These are phyloP conservation scores for Taphrorychus bicolor DNA, from an alignment of 2,888 invertebrate genomes.

Conservation along the genomic window DNA sequence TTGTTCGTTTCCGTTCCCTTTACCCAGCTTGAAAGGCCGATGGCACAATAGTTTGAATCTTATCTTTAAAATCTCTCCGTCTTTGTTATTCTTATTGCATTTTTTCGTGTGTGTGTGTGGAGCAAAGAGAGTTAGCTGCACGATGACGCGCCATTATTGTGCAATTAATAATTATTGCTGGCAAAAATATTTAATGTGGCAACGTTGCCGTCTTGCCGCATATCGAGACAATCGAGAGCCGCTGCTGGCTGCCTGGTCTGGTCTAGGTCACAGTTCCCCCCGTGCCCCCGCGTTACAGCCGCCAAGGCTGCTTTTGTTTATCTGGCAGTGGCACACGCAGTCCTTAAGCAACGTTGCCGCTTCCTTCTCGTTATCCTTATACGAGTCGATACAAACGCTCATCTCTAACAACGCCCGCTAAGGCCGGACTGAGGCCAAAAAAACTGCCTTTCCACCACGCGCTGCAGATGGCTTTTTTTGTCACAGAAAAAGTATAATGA, in stretches of 20 bases:
- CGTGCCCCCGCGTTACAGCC: conserved; percentile 26
- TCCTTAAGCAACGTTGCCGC: conserved; percentile 9
- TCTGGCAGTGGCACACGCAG: conserved; percentile 34
- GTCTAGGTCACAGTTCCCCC: conserved; percentile 35
- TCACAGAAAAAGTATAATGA: background rate
- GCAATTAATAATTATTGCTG: too few species aligned
- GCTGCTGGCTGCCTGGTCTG: conserved; percentile 29
- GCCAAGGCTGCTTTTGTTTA: conserved; percentile 41
- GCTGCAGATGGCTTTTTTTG: background rate
- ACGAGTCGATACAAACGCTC: background rate
- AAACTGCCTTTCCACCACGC: background rate
- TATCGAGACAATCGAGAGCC: conserved; percentile 21
- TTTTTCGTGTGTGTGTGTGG: too few species aligned
- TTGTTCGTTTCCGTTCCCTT: background rate
- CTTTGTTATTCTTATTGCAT: too few species aligned
- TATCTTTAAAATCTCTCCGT: background rate
- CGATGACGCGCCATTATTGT: too few species aligned
- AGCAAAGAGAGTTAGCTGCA: too few species aligned
- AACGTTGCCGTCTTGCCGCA: conserved; percentile 19
- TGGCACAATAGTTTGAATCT: background rate
- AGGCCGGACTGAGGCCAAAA: background rate
- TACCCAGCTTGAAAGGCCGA: background rate
- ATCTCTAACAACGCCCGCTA: background rate
- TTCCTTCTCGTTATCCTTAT: background rate
- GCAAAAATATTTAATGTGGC: background rate